These are phyloP conservation scores for Athalia circularis DNA, from an alignment of 2,888 invertebrate genomes.

Conservation along the genomic window DNA sequence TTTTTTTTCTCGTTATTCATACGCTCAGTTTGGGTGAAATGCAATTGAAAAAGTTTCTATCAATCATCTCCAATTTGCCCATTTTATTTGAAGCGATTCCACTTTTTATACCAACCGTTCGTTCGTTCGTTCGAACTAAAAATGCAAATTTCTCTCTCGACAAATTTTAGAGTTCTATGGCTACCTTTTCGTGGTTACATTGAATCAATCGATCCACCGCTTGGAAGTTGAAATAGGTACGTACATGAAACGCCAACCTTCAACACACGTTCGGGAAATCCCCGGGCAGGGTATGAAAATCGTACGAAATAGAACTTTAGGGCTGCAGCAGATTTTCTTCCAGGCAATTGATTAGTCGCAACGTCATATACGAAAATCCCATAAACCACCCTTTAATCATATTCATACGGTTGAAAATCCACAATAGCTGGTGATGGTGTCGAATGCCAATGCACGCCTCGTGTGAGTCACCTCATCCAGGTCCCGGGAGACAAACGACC, in stretches of 20 bases:
- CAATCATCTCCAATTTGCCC: conserved; percentile 40
- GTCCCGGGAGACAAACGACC: conserved; percentile 19
- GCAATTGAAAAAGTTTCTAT: conserved; percentile 37
- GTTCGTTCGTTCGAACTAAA: background rate
- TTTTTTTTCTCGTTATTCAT: conserved; percentile 24
- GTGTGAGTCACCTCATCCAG: conserved; percentile 40
- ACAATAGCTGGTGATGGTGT: conserved; percentile 34
- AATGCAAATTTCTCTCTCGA: conserved; percentile 32
- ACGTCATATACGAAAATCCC: conserved; percentile 25
- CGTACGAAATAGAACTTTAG: background rate
- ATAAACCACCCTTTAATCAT: conserved; percentile 34
- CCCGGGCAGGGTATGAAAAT: background rate
- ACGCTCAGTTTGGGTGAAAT: conserved; percentile 21
- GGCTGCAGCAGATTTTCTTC: background rate
- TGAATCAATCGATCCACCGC: too few relatives aligned
- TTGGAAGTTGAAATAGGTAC: too few relatives aligned
- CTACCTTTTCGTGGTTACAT: too few relatives aligned
- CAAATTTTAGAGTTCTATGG: background rate
- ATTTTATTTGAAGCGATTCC: background rate
- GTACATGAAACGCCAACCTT: too few relatives aligned
- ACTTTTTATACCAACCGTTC: background rate
- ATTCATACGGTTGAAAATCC: conserved; percentile 33
- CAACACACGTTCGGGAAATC: too few relatives aligned
- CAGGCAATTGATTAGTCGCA: conserved; percentile 3
- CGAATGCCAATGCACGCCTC: conserved; percentile 22